Evolutionary conservation across 1,140 invertebrate species (phyloP), one percentile per base, ranked within the genome.

Genomic region (Aphaenogaster ashmeadi): DNA sequence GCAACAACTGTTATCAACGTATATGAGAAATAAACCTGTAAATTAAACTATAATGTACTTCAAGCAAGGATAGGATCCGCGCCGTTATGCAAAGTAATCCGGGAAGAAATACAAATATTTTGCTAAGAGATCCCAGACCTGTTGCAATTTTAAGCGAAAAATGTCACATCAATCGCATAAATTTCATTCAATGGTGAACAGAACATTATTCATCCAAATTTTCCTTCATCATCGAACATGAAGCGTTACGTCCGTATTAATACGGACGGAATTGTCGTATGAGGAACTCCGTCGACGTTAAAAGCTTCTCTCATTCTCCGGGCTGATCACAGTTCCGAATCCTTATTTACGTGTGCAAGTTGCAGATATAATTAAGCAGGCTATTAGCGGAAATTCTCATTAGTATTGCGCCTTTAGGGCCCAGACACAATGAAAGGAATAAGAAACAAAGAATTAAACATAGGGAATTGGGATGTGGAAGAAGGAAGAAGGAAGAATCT

Each of bases 341-440:
- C 1, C 8, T 38, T 38, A 15, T 75, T n/a, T 75, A 38, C 6
- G 11, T 33, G 5, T 56, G 27, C 21, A 44, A 81, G 71, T 79
- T 79, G 58, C 58, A 41, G 33, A 50, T 81, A 44, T 81, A 81
- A 56, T 54, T 79, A 80, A 1, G 21, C 13, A 21, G 21, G 1
- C 18, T 64, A 15, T 69, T 71, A 69, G 54, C 36, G 36, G 36
- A 84, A 27, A 60, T 21, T 6, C 27, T 60, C 36, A 18, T 69
- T 69, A 9, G 2, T 50, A 74, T 74, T 38, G 54, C 80, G 27
- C 50, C 15, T 52, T 81, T 27, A 27, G 0, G 27, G 27, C 27
- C 27, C 27, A 27, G 27, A 27, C 27, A 27, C 27, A 27, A 27
- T 27, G 27, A 27, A 27, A 27, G 27, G 0, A 27, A 27, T 27